These are phyloP conservation scores for Drosophila cracens DNA, from an alignment of 2,888 invertebrate genomes.

Conservation along the genomic window DNA sequence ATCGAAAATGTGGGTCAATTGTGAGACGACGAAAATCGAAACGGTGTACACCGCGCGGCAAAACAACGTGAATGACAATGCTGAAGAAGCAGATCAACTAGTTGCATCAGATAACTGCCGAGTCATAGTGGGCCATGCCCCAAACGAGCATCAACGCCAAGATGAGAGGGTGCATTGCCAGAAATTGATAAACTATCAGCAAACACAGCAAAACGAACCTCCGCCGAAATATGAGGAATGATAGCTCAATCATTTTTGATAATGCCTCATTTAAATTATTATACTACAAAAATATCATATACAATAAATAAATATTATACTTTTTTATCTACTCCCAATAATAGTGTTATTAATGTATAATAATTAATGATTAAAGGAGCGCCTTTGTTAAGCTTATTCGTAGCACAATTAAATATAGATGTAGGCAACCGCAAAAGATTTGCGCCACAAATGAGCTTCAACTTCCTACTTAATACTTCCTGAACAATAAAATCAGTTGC, in stretches of 20 bases:
- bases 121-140: background rate
- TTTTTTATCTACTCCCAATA: background rate
- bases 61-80: background rate
- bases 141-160: background rate
- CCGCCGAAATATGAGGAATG: background rate
- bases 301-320: background rate
- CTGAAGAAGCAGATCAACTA: background rate
- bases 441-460: background rate
- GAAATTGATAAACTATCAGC: no score
- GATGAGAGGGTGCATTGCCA: background rate
- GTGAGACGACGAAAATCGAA: background rate
- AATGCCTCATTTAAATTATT: no score
- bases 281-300: background rate
- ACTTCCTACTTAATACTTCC: background rate
- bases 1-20: background rate
- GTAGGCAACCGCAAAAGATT: conserved; percentile 3
- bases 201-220: background rate
- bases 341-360: background rate
- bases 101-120: background rate
- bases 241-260: rapidly evolving
- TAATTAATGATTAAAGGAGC: background rate
- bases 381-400: background rate
- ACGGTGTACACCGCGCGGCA: conserved; percentile 1
- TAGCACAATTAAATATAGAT: background rate
- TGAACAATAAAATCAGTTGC: conserved; percentile 9